Evolutionary conservation across 2,888 invertebrate species (phyloP).

Genomic region (Ptycholaimellus sp.): DNA sequence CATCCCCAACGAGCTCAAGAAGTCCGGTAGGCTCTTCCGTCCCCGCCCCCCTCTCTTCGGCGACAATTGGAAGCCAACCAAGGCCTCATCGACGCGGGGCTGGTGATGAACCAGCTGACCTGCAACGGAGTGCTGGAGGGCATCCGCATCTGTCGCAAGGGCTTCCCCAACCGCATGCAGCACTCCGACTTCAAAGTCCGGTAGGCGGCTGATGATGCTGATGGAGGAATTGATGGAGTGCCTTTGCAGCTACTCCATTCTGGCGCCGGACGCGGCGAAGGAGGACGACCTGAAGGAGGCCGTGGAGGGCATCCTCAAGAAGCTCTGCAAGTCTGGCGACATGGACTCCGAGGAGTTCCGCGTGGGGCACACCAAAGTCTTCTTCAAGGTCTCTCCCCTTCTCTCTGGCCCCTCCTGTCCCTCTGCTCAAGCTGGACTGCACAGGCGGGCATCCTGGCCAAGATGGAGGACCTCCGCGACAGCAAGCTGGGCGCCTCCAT

Average conservation of each 20-base stretch:
- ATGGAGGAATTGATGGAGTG: not conserved
- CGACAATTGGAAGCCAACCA: too few species aligned
- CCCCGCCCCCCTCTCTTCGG: too few species aligned
- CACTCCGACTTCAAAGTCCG: conserved; percentile 99
- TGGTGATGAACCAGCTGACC: conserved; percentile 98
- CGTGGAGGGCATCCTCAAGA: conserved; percentile 18
- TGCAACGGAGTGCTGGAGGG: conserved; percentile 99
- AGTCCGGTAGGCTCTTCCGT: too few species aligned
- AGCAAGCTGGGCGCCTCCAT: conserved; percentile 82
- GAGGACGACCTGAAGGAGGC: conserved; percentile 37
- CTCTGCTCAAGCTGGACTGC: too few species aligned
- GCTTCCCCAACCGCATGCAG: conserved; percentile 99
- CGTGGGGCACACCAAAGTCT: conserved; percentile 37
- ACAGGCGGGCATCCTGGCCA: conserved; percentile 99
- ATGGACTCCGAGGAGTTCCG: conserved; percentile 31
- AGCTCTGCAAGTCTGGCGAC: conserved; percentile 13
- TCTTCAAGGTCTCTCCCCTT: conserved; percentile 99
- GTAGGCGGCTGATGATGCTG: conserved; percentile 34
- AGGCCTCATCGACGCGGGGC: conserved; percentile 88
- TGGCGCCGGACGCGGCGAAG: conserved; percentile 58
- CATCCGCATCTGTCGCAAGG: conserved; percentile 97
- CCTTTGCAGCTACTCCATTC: conserved; percentile 55
- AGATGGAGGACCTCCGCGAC: conserved; percentile 99
- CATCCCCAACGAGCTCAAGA: conserved; percentile 58
- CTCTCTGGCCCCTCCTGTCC: too few species aligned